Conservation (phyloP, 92 coral and sea anemone species). For the Epizoanthus scotinus region DNA sequence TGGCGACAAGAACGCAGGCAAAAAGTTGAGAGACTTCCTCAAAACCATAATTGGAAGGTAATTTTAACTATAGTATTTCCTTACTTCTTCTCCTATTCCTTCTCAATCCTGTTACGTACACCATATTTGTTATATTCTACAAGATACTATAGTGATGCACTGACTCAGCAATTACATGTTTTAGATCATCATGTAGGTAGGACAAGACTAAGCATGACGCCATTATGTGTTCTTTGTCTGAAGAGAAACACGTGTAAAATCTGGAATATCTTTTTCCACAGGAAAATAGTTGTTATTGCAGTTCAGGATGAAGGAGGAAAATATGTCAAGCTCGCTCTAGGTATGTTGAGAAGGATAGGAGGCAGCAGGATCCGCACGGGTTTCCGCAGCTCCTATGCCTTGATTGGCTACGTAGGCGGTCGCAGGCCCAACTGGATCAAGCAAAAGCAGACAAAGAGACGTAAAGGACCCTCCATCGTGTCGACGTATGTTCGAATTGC, state of each 20-base stretch:
- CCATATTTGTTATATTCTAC: neutral
- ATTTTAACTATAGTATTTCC: too few species aligned
- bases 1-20: neutral
- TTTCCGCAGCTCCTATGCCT: slow-evolving; percentile 1
- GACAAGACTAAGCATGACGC: too few species aligned
- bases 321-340: slow-evolving; percentile 23
- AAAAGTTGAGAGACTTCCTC: neutral
- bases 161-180: too few species aligned
- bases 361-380: slow-evolving; percentile 22
- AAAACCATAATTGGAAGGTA: slow-evolving; percentile 31
- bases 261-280: neutral
- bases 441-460: slow-evolving; percentile 28
- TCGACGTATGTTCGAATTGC: slow-evolving; percentile 14
- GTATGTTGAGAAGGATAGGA: slow-evolving; percentile 28
- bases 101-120: too few species aligned
- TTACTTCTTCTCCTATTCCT: too few species aligned
- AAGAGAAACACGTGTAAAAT: too few species aligned
- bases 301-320: slow-evolving; percentile 25
- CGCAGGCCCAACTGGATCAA: slow-evolving; percentile 30
- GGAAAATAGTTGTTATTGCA: slow-evolving; percentile 27
- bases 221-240: too few species aligned
- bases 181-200: too few species aligned
- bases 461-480: slow-evolving; percentile 20
- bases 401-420: slow-evolving; percentile 24
- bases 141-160: too few species aligned